Base-by-base conservation (phyloP, 2,888 invertebrate species). In the Euplexia lucipara region DNA sequence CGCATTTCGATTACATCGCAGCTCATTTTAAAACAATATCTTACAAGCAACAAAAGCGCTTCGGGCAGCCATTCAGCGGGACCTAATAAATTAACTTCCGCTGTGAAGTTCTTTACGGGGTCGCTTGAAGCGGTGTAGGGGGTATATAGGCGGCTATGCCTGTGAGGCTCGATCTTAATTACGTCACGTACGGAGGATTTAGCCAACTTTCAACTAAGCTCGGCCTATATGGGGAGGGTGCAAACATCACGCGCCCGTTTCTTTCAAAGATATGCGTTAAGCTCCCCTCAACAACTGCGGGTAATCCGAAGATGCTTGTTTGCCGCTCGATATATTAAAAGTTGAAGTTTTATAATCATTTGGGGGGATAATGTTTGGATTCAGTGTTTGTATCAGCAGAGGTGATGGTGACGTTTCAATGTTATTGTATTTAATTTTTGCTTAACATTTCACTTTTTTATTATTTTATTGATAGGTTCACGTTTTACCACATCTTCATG, bases 111-210 rank as follows among this genome's bases (percentile, higher is more conserved):
- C 70, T 80, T 78, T 78, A 78, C 69, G 63, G 60, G 51, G 32
- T 69, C 69, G 81, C 79, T 80, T 54, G 67, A 79, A 79, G 79
- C 77, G 81, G 26, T 57, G 58, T 30, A 53, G 56, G 61, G n/a
- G 56, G 52, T 62, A 67, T 63, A 77, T 69, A 69, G 37, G 63
- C 70, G 63, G 78, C 67, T 65, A 70, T 80, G 81, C 59, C 80
- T 79, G 73, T 79, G 67, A 85, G 84, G 82, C 81, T 78, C 72
- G 81, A 81, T 78, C 84, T 85, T 91, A 91, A 91, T 90, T 90
- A 90, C 85, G 86, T 91, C 91, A 91, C 91, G 91, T 90, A 89
- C 83, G 78, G 70, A 81, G 90, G 90, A 89, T 91, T 91, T 84
- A 85, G 86, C 87, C 87, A 90, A 91, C 87, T 91, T 82, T 82